phyloP scores from a whole-genome alignment of 1,140 invertebrate genomes.

The Arion vulgaris region DNA sequence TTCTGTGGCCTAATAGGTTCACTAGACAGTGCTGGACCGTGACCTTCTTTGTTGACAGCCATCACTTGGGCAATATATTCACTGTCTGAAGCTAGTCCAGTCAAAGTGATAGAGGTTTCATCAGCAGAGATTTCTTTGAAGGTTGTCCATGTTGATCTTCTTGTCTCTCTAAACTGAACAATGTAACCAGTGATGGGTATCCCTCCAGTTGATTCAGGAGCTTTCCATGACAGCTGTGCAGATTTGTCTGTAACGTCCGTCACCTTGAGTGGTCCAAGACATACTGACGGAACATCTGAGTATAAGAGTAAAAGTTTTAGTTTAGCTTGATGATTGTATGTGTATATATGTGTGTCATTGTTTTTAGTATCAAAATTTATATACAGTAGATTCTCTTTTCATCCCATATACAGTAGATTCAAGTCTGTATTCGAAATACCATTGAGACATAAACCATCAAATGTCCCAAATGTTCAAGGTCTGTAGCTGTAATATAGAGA shows the following conservation, averaged over 20 bases:
- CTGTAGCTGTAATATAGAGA: too few relatives aligned
- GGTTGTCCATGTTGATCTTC: constrained; percentile 76
- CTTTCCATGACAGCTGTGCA: constrained; percentile 94
- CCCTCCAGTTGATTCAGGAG: constrained; percentile 97
- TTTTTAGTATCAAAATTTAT: too few relatives aligned
- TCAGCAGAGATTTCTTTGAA: constrained; percentile 66
- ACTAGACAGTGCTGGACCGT: constrained; percentile 50
- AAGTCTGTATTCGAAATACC: too few relatives aligned
- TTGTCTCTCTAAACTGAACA: constrained; percentile 89
- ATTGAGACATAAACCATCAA: too few relatives aligned
- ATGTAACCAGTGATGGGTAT: constrained; percentile 92
- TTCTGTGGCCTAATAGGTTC: constrained; percentile 56
- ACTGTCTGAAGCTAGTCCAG: constrained; percentile 90
- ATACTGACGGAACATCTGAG: constrained; percentile 55
- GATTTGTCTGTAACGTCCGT: constrained; percentile 94
- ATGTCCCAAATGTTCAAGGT: too few relatives aligned
- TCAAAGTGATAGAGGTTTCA: constrained; percentile 82
- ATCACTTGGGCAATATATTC: constrained; percentile 97
- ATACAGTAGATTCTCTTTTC: too few relatives aligned
- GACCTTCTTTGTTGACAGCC: constrained; percentile 84
- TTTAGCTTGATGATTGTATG: neutral
- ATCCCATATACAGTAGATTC: too few relatives aligned
- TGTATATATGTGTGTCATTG: too few relatives aligned
- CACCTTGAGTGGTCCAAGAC: constrained; percentile 78
- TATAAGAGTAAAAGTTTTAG: constrained; percentile 8